Evolutionary conservation across 2,888 invertebrate species (phyloP).

Genomic region (Chalcis sispes): DNA sequence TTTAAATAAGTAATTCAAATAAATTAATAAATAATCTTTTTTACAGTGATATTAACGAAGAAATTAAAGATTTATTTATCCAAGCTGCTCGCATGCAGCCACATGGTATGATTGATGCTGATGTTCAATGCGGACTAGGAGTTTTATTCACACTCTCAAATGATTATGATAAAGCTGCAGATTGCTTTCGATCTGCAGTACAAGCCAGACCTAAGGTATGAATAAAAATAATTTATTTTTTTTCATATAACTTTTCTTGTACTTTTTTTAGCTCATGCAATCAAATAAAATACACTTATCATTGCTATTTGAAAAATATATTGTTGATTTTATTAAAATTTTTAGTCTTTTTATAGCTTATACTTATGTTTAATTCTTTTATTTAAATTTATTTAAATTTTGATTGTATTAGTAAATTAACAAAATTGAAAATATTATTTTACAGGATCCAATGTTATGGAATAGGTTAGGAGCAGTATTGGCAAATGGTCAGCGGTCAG

Average conservation of each 20-base stretch:
- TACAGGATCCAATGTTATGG: slow-evolving; percentile 93
- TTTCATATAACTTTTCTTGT: neutral
- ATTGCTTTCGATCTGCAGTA: slow-evolving; percentile 95
- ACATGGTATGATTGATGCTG: slow-evolving; percentile 85
- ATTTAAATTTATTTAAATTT: neutral
- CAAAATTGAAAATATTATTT: slow-evolving; percentile 30
- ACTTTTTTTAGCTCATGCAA: neutral
- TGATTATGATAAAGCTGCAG: slow-evolving; percentile 97
- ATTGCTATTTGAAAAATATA: neutral
- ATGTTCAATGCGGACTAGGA: slow-evolving; percentile 95
- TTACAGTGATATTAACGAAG: slow-evolving; percentile 78
- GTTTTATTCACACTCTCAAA: slow-evolving; percentile 96
- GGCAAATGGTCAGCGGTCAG: slow-evolving; percentile 95
- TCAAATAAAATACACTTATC: too few relatives aligned
- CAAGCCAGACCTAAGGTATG: slow-evolving; percentile 87
- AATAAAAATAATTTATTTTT: slow-evolving; percentile 62
- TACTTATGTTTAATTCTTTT: neutral
- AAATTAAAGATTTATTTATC: slow-evolving; percentile 86
- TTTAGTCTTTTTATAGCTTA: neutral
- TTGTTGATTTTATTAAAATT: neutral
- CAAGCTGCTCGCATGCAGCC: slow-evolving; percentile 88
- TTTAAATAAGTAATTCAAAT: neutral
- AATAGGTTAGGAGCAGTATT: slow-evolving; percentile 97
- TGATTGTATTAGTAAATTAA: slow-evolving; percentile 22
- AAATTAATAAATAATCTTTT: slow-evolving; percentile 21